These are phyloP conservation scores for Sebastes nivosus DNA, from an alignment of 2,797 vertebrate species.

Conservation along the genomic window DNA sequence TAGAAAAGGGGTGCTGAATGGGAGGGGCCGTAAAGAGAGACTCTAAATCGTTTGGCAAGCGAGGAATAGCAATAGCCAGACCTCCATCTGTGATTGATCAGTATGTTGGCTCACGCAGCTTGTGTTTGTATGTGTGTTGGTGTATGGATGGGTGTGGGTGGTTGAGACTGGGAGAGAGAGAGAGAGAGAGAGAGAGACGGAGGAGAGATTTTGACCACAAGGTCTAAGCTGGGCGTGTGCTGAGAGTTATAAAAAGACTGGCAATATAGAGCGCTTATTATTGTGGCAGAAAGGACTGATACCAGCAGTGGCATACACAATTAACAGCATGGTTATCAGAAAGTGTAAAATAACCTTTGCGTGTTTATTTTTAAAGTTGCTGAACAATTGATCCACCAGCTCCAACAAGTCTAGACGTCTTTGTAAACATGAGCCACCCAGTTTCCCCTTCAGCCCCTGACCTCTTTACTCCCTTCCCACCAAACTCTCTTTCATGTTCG, in stretches of 20 bases:
- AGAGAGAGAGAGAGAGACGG: conserved; percentile 8
- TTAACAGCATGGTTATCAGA: conserved; percentile 23
- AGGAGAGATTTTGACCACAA: conserved; percentile 73
- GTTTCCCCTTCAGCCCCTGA: conserved; percentile 27
- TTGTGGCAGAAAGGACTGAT: conserved; percentile 75
- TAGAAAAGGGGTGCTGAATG: conserved; percentile 13
- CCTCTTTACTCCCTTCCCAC: conserved; percentile 27
- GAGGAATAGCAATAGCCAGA: conserved; percentile 58
- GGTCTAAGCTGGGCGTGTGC: conserved; percentile 73
- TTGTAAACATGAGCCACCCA: conserved; percentile 31
- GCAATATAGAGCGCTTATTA: conserved; percentile 74
- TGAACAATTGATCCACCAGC: conserved; percentile 56
- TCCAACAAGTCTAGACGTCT: conserved; percentile 58
- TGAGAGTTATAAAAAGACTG: conserved; percentile 88
- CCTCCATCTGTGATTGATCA: conserved; percentile 83
- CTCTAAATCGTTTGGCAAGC: conserved; percentile 56
- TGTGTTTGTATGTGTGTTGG: conserved; percentile 51
- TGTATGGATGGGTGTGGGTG: conserved; percentile 68
- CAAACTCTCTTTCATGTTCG: conserved; percentile 3
- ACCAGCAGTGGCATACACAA: conserved; percentile 32
- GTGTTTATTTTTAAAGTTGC: conserved; percentile 30
- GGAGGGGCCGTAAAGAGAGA: conserved; percentile 37
- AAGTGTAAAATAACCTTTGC: conserved; percentile 28
- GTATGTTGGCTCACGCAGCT: conserved; percentile 58
- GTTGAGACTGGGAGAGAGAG: conserved; percentile 8